These are phyloP conservation scores for Diplosoma virens DNA, from an alignment of 23 tunicate species.

Conservation along the genomic window DNA sequence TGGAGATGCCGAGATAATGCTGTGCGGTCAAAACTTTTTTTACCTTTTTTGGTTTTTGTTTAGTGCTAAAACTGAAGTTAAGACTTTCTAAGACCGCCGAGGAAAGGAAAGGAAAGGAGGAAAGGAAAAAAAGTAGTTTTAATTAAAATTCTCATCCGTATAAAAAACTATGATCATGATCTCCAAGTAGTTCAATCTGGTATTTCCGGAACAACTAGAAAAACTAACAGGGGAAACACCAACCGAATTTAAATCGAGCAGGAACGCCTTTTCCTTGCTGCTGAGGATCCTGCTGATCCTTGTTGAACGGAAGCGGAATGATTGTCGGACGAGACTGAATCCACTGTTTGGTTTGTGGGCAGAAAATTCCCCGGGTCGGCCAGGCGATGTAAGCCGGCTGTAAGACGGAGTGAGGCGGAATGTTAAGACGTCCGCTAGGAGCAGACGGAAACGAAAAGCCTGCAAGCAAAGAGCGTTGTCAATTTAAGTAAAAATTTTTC, in stretches of 20 bases:
- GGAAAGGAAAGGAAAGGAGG: too few species aligned
- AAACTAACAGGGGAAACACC: too few species aligned
- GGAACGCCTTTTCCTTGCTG: background rate
- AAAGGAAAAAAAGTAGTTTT: too few species aligned
- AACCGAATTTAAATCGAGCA: background rate
- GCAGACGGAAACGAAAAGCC: background rate
- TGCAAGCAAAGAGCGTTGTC: background rate
- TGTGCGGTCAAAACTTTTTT: too few species aligned
- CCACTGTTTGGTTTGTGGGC: constrained; percentile 55
- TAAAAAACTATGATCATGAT: too few species aligned
- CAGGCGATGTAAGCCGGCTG: constrained; percentile 68
- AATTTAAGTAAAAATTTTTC: background rate
- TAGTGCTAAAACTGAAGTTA: too few species aligned
- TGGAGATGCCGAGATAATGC: too few species aligned
- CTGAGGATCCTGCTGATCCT: constrained; percentile 12
- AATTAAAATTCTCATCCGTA: too few species aligned
- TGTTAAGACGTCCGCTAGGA: background rate
- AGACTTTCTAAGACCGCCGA: too few species aligned
- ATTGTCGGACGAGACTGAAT: constrained; percentile 38
- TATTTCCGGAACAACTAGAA: too few species aligned
- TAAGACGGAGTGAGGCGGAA: constrained; percentile 36
- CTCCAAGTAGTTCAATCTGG: too few species aligned
- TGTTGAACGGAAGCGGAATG: constrained; percentile 36
- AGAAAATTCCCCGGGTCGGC: constrained; percentile 42
- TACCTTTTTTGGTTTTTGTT: too few species aligned